Evolutionary conservation across 2,888 invertebrate species (phyloP).

Genomic region (Rhaphigaster nebulosa): DNA sequence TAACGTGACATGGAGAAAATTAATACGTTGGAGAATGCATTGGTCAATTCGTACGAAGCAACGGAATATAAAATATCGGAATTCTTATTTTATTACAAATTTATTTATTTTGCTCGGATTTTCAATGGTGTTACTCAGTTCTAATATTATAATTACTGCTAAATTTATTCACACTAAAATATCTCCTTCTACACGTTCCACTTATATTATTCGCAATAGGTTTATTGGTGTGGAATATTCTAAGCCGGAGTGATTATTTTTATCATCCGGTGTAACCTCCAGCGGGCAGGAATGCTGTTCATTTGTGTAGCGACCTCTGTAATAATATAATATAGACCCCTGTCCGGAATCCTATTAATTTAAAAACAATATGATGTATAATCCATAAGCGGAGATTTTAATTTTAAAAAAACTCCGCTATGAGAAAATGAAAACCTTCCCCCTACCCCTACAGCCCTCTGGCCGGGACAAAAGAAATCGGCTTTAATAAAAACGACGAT

Average conservation of each 20-base stretch:
- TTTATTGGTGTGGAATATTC: not conserved
- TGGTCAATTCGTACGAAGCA: too few species aligned
- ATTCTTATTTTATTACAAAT: too few species aligned
- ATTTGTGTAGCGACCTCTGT: not conserved
- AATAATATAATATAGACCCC: too few species aligned
- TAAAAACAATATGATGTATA: not conserved
- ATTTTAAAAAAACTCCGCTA: not conserved
- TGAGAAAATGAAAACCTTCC: not conserved
- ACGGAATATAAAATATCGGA: too few species aligned
- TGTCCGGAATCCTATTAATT: not conserved
- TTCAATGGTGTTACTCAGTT: too few species aligned
- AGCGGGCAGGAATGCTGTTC: not conserved
- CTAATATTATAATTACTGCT: too few species aligned
- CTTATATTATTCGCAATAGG: too few species aligned
- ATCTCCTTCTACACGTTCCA: too few species aligned
- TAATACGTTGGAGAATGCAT: too few species aligned
- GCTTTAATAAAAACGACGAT: slow-evolving; percentile 41
- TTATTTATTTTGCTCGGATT: too few species aligned
- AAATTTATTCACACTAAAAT: too few species aligned
- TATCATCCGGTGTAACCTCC: not conserved
- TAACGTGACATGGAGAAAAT: too few species aligned
- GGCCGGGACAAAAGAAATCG: not conserved
- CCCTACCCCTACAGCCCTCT: not conserved
- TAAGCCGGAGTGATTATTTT: not conserved
- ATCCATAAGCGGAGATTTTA: slow-evolving; percentile 12